phyloP scores from a whole-genome alignment of 2,888 invertebrate species.

The Lamellibrachia columna region DNA sequence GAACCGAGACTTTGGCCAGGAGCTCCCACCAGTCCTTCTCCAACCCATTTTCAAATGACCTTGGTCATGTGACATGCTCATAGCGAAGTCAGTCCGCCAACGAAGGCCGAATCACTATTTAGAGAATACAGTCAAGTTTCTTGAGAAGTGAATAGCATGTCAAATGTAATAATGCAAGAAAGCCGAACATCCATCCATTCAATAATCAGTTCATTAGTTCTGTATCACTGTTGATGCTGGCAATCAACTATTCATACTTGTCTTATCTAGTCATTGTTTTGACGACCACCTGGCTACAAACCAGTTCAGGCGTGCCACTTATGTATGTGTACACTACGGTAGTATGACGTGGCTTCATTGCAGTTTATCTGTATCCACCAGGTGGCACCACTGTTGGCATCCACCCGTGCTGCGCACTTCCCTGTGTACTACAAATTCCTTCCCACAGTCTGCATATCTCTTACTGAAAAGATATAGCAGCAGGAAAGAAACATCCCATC shows the following conservation, averaged over 20 bases:
- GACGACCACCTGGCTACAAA: not conserved
- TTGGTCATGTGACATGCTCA: no score
- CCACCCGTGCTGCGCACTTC: not conserved
- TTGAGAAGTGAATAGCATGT: no score
- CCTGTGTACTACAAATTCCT: not conserved
- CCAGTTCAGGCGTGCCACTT: not conserved
- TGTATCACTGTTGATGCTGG: not conserved
- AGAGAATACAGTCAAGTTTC: no score
- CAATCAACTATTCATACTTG: not conserved
- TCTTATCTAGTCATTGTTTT: not conserved
- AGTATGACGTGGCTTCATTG: not conserved
- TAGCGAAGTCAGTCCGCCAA: no score
- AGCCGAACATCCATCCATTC: not conserved
- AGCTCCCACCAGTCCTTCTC: no score
- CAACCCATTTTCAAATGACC: no score
- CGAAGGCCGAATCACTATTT: no score
- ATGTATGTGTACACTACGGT: not conserved
- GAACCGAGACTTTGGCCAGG: no score
- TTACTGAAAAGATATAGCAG: not conserved
- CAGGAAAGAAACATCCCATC: not conserved
- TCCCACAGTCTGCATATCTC: not conserved
- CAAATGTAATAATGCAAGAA: no score
- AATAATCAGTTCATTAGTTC: not conserved
- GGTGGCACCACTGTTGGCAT: not conserved
- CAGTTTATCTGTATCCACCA: not conserved